These are phyloP conservation scores for Drosophila maculinotata DNA, from an alignment of 2,888 invertebrate genomes.

Conservation along the genomic window DNA sequence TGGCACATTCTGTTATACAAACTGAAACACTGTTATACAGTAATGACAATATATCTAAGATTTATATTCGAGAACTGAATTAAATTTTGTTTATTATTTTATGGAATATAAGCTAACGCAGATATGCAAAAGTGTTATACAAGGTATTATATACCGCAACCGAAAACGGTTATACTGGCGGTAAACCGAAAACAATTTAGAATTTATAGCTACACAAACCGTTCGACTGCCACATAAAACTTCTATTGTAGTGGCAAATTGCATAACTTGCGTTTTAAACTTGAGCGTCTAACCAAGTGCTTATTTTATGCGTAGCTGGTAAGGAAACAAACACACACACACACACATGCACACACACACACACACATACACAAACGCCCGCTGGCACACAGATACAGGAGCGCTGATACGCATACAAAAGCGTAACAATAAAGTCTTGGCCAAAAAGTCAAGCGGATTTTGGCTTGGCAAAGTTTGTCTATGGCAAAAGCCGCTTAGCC, in stretches of 20 bases:
- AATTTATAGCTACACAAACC: conserved; percentile 11
- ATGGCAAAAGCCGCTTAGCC: conserved; percentile 71
- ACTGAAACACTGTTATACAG: no score
- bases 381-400: conserved; percentile 9
- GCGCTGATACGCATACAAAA: conserved; percentile 16
- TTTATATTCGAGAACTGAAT: no score
- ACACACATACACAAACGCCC: conserved; percentile 12
- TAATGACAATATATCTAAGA: no score
- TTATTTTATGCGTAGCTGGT: conserved; percentile 40
- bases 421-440: conserved; percentile 62
- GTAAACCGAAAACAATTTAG: conserved; percentile 7
- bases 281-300: conserved; percentile 30
- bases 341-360: conserved; percentile 3
- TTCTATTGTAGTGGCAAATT: conserved; percentile 34
- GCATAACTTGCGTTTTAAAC: conserved; percentile 40
- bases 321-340: conserved; percentile 10
- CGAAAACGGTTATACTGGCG: conserved; percentile 1
- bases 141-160: no score
- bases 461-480: conserved; percentile 72
- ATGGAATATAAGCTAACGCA: no score
- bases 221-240: conserved; percentile 11
- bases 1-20: not conserved
- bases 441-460: conserved; percentile 78
- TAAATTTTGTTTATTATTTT: no score
- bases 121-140: conserved; percentile 7